Conservation (phyloP, 2,888 invertebrate species). For the Epiperipatus broadwayi region DNA sequence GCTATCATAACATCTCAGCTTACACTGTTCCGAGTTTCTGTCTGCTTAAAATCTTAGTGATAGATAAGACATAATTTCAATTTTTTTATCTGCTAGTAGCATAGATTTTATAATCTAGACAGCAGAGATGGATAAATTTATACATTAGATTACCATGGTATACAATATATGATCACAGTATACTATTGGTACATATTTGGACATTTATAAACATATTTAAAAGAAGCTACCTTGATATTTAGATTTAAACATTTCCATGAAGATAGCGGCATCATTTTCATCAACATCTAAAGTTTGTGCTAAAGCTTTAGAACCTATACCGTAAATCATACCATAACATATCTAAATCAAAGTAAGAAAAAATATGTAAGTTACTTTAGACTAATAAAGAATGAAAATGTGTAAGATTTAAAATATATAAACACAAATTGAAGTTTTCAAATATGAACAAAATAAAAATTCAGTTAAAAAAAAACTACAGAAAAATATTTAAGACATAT, state of each 20-base stretch:
- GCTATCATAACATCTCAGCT: too few relatives aligned
- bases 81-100: too few relatives aligned
- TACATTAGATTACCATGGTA: too few relatives aligned
- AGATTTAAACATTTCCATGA: slow-evolving; percentile 44
- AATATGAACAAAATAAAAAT: too few relatives aligned
- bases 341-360: slow-evolving; percentile 37
- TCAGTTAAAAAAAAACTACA: slow-evolving; percentile 9
- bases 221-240: slow-evolving; percentile 45
- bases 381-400: too few relatives aligned
- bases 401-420: too few relatives aligned
- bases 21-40: too few relatives aligned
- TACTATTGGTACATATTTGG: slow-evolving; percentile 1
- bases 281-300: slow-evolving; percentile 55
- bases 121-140: too few relatives aligned
- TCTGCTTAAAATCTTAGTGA: too few relatives aligned
- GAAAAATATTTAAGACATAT: not conserved
- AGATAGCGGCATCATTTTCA: slow-evolving; percentile 51
- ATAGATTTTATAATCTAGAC: too few relatives aligned
- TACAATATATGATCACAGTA: not conserved
- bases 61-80: too few relatives aligned
- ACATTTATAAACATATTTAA: slow-evolving; percentile 1
- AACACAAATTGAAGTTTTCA: slow-evolving; percentile 11
- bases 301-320: slow-evolving; percentile 69
- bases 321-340: slow-evolving; percentile 92
- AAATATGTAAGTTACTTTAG: too few relatives aligned